Base-by-base conservation (phyloP, 2,888 invertebrate species). In the Falcaria lacertinaria region DNA sequence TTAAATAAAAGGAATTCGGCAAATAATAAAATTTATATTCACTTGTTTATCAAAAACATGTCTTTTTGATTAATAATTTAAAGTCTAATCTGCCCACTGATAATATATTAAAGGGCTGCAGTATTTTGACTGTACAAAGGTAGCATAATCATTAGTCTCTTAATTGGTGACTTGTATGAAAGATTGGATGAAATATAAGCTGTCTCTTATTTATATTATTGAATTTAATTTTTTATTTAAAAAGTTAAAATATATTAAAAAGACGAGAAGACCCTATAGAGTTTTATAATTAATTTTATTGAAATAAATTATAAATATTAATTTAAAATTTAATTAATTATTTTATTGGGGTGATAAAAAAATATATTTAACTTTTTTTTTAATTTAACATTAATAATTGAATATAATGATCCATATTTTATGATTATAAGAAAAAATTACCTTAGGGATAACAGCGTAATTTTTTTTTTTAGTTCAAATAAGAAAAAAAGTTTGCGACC, bases 401-500 rank as follows among this genome's bases (percentile, higher is more conserved):
- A 19, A 19, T 19, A n/a, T 19, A 19, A 4, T 91, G 91, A 91
- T 91, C 91, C 90, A 87, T 60, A 81, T 71, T 65, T 91, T 84
- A 68, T 84, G 90, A 91, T 91, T 91, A 91, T 55, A 91, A 91
- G 91, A 91, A 83, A 83, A 92, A 94, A 91, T 93, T 94, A 94
- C 93, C 92, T 92, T 92, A 93, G 93, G 93, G 93, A 94, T 94
- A 94, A 94, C 94, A 94, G 94, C 93, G 92, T 94, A 91, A 94
- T 94, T 90, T 91, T 91, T 91, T 92, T 92, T 84, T 83, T 92
- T 90, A 94, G 94, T 90, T 91, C 93, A 74, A 80, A 94, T 94
- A 91, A 86, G 90, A 91, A 92, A 90, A 89, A 91, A 80, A 91
- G 93, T 89, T 94, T 94, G 93, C 92, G 93, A 94, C 94, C 94